Percentiles rank a stretch among this genome's conserved stretches.
Conservation (phyloP, 2,888 invertebrate genomes). For the Caenorhabditis auriculariae region DNA sequence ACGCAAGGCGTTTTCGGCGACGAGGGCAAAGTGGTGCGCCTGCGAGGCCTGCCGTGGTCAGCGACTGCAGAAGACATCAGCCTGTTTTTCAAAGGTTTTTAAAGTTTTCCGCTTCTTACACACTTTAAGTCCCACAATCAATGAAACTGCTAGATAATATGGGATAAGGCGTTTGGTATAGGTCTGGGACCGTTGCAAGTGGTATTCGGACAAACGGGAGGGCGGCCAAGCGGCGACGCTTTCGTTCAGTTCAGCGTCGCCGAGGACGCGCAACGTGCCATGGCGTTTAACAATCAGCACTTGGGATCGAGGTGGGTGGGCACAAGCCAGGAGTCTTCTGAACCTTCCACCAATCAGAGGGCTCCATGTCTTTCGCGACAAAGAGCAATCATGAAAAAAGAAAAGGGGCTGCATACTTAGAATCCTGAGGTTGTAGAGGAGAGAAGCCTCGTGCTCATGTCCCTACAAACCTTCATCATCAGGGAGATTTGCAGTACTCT, state of each 20-base stretch:
- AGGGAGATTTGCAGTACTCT: too few species aligned
- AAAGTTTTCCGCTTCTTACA: constrained; percentile 5
- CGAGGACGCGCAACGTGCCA: constrained; percentile 46
- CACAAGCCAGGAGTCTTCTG: not conserved
- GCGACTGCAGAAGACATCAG: constrained; percentile 43
- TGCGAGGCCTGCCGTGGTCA: constrained; percentile 55
- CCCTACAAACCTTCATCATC: too few species aligned
- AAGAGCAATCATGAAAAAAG: not conserved
- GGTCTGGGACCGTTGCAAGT: constrained; percentile 55
- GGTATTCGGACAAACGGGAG: constrained; percentile 54
- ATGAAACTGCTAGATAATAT: not conserved
- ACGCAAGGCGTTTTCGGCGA: constrained; percentile 7
- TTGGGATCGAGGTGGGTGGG: constrained; percentile 56
- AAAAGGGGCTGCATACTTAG: not conserved
- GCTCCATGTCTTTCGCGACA: not conserved
- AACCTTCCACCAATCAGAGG: not conserved
- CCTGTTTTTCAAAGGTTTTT: constrained; percentile 49
- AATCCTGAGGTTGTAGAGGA: too few species aligned
- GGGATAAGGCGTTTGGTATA: too few species aligned
- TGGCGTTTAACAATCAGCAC: constrained; percentile 54
- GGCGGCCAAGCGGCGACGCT: constrained; percentile 59
- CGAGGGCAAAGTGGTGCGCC: constrained; percentile 28
- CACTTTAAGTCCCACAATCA: not conserved
- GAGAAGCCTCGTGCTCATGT: too few species aligned
- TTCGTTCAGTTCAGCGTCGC: constrained; percentile 48